Evolutionary conservation across 2,888 invertebrate species (phyloP), one percentile per base, ranked within the genome.

Genomic region (Allolobophora icterica): DNA sequence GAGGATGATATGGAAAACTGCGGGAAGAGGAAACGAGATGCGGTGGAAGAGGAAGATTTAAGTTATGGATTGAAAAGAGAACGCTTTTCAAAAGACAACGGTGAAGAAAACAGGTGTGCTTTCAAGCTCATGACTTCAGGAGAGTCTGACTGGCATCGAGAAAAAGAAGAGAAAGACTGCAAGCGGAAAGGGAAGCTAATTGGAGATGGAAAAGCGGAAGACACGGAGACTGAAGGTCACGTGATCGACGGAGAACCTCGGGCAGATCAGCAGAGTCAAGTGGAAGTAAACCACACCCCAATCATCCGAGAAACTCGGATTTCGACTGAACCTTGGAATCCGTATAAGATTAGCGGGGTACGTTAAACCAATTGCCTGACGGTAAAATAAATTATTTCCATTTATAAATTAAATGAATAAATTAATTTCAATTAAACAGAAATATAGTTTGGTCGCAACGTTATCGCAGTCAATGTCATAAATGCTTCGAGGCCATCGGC

Each of bases 11-110:
- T 87, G 34, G 87, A 34, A 24, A 38, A 34, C 35, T 21, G 13
- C 24, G 87, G 87, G 24, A 87, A 87, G 87, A 34, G 87, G 87
- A 87, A 35, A 87, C 34, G 33, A 17, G 34, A 52, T 89, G 5
- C 52, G 34, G 33, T 45, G 42, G 89, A 89, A 42, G 89, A 89
- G 89, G 89, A 89, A 0, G 42, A 38, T 45, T n/a, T 21, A 11
- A 45, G 33, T 24, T 21, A 30, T 21, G 24, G 89, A 52, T 34
- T 33, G 40, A 89, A 38, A 38, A 89, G 40, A 45, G 42, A 38
- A 34, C n/a, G 38, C 42, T 35, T 42, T 34, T 15, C 21, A n/a
- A 4, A 34, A 17, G 52, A 34, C 34, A 42, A 34, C 13, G 71
- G n/a, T 8, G 71, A 71, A 30, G n/a, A n/a, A 71, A 71, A 71